Conservation (phyloP, 2,888 invertebrate species). For the Harmothoe impar region DNA sequence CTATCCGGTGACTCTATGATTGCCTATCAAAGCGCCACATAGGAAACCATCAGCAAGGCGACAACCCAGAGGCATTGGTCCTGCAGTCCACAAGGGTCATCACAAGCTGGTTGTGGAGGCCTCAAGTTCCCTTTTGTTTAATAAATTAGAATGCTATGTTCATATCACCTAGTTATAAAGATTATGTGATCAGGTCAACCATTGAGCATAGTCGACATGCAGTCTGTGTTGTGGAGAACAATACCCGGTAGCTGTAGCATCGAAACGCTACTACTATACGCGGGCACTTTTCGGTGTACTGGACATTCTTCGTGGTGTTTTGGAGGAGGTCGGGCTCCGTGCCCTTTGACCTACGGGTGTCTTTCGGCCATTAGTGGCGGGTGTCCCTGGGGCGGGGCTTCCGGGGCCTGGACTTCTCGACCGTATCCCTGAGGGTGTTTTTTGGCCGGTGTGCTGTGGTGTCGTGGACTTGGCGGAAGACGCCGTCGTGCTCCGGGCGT, state of each 20-base stretch:
- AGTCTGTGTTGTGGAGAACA: neutral
- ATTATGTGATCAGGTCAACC: neutral
- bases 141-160: constrained; percentile 42
- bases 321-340: constrained; percentile 36
- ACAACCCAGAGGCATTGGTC: neutral
- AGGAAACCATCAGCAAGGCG: neutral
- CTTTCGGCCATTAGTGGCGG: constrained; percentile 18
- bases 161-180: neutral
- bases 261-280: constrained; percentile 5
- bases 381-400: constrained; percentile 53
- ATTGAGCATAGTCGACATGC: neutral
- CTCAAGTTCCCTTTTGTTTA: neutral
- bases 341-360: constrained; percentile 34
- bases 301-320: constrained; percentile 29
- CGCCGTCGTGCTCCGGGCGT: constrained; percentile 39
- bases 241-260: neutral
- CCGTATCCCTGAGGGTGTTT: constrained; percentile 44
- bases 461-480: constrained; percentile 40
- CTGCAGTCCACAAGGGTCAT: neutral
- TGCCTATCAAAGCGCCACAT: neutral
- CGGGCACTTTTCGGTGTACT: constrained; percentile 57
- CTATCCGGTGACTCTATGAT: neutral
- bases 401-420: constrained; percentile 53
- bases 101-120: neutral
- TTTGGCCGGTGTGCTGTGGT: constrained; percentile 12